Percentiles rank a stretch among this genome's conserved stretches.
phyloP scores from a whole-genome alignment of 2,113 vertebrate species.

The Rhizomys pruinosus region DNA sequence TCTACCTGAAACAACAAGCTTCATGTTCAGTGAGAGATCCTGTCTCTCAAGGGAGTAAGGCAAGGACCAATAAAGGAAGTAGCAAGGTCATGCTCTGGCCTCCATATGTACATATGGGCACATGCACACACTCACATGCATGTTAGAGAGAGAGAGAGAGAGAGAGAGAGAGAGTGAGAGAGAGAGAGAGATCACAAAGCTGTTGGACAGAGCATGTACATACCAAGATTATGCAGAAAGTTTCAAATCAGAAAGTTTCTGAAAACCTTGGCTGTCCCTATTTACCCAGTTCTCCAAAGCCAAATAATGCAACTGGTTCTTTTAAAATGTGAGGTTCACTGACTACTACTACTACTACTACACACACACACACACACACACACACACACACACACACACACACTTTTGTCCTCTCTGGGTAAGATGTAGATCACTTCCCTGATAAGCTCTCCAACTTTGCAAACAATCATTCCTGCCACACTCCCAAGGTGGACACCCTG shows the following conservation, averaged over 20 bases:
- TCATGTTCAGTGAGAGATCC: fast-evolving
- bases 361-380: neutral
- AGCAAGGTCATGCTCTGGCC: neutral
- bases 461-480: slow-evolving; percentile 37
- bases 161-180: no score
- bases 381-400: neutral
- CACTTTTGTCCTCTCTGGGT: neutral
- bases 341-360: neutral
- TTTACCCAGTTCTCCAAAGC: neutral
- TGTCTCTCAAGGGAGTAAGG: neutral
- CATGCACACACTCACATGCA: neutral
- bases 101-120: neutral
- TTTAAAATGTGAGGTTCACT: neutral
- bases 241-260: neutral
- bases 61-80: neutral
- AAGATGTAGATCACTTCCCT: neutral
- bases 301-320: neutral
- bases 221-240: neutral
- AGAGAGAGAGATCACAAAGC: neutral
- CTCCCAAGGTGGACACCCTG: slow-evolving; percentile 20
- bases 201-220: neutral
- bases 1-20: neutral
- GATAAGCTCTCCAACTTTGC: slow-evolving; percentile 2
- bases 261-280: neutral
- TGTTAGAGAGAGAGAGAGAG: no score